phyloP scores from a whole-genome alignment of 2,888 invertebrate genomes.

The Nematopogon swammerdamellus region DNA sequence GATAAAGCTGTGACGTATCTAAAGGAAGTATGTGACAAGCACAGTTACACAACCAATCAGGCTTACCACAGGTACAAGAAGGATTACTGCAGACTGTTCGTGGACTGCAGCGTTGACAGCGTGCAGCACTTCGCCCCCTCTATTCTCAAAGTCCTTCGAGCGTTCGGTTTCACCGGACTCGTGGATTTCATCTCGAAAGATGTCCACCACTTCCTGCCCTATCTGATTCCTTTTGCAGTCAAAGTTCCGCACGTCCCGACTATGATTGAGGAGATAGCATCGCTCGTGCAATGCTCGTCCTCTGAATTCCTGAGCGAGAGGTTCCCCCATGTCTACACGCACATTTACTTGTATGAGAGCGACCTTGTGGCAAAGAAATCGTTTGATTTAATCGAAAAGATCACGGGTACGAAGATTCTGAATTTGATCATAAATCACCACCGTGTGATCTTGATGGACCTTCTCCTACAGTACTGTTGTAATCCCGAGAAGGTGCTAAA shows the following conservation, averaged over 20 bases:
- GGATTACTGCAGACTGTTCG: slow-evolving; percentile 58
- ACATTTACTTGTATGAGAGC: slow-evolving; percentile 63
- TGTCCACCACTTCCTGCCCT: slow-evolving; percentile 63
- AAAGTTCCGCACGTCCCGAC: slow-evolving; percentile 53
- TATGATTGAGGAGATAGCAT: slow-evolving; percentile 63
- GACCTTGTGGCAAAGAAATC: slow-evolving; percentile 58
- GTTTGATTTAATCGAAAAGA: slow-evolving; percentile 58
- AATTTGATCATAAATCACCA: slow-evolving; percentile 63
- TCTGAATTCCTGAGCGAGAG: slow-evolving; percentile 61
- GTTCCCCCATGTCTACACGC: slow-evolving; percentile 68
- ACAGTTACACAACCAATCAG: slow-evolving; percentile 50
- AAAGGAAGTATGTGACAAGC: slow-evolving; percentile 53
- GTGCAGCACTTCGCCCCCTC: slow-evolving; percentile 57
- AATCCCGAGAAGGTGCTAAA: slow-evolving; percentile 58
- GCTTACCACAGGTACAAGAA: slow-evolving; percentile 62
- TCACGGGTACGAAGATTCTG: slow-evolving; percentile 54
- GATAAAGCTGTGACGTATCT: slow-evolving; percentile 57
- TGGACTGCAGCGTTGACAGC: slow-evolving; percentile 56
- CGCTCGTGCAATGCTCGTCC: slow-evolving; percentile 53
- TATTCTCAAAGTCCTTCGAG: slow-evolving; percentile 60
- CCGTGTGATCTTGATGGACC: slow-evolving; percentile 61
- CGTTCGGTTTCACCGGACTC: slow-evolving; percentile 66
- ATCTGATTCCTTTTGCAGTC: slow-evolving; percentile 57
- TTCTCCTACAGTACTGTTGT: slow-evolving; percentile 62
- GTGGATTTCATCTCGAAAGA: slow-evolving; percentile 69